A percentile compares a stretch with the other conserved stretches of the same genome.
phyloP scores from a whole-genome alignment of 37 sponge, comb jelly and placozoan species.

The Theonella swinhoei region DNA sequence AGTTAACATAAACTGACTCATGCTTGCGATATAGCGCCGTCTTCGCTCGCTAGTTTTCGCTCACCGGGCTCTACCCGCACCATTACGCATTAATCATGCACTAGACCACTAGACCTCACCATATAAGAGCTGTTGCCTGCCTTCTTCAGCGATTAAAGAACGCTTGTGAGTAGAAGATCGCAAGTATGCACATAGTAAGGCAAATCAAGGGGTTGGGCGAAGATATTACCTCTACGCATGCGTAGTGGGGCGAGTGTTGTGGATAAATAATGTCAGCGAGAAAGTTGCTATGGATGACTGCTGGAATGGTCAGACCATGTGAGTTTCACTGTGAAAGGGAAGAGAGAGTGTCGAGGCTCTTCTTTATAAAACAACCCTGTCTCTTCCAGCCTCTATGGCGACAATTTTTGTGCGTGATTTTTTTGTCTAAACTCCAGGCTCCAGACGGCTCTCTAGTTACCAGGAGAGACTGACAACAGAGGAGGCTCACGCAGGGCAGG shows the following conservation, averaged over 20 bases:
- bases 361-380: no score
- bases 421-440: not conserved
- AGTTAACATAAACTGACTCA: not conserved
- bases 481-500: not conserved
- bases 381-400: no score
- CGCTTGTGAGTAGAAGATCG: not conserved
- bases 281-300: no score
- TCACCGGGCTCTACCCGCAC: not conserved
- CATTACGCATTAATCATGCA: not conserved
- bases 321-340: no score
- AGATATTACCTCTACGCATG: not conserved
- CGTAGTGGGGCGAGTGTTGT: no score
- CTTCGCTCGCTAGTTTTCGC: not conserved
- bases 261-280: no score
- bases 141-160: not conserved
- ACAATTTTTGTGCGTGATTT: no score
- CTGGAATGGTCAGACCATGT: no score
- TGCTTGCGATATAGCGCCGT: not conserved
- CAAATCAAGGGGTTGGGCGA: not conserved
- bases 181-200: not conserved
- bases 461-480: not conserved
- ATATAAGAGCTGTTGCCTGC: not conserved
- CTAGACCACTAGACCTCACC: not conserved
- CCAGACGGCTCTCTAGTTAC: not conserved
- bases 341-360: no score